Conservation (phyloP, 2,888 invertebrate genomes). For the Pachymerium ferrugineum region DNA sequence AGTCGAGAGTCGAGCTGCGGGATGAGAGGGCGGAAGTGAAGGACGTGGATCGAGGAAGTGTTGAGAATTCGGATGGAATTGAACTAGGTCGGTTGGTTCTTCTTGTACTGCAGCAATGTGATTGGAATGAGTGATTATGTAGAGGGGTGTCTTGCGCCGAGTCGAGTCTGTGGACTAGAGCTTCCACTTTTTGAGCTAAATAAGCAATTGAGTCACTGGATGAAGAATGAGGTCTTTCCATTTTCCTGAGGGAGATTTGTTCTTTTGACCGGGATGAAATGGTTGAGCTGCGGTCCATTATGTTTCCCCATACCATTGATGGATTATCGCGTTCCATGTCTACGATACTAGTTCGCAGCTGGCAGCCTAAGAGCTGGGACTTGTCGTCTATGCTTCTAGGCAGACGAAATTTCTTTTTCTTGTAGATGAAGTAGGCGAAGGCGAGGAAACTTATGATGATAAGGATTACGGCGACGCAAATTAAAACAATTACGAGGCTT, state of each 20-base stretch:
- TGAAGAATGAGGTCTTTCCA: neutral
- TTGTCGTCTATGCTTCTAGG: neutral
- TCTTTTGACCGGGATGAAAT: neutral
- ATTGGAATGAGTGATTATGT: neutral
- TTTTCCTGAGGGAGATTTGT: neutral
- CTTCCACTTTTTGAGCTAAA: constrained; percentile 21
- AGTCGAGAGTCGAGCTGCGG: neutral
- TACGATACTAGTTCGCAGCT: neutral
- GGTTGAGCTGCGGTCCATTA: neutral
- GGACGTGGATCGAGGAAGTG: neutral
- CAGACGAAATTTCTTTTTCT: neutral
- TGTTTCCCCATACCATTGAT: constrained; percentile 5
- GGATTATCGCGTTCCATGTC: constrained; percentile 16
- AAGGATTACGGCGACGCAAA: neutral
- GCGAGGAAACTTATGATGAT: neutral
- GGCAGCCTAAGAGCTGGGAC: neutral
- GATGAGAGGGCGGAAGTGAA: neutral
- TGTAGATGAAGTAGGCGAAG: neutral
- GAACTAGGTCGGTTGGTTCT: neutral
- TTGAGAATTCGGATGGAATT: neutral
- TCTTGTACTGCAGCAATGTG: neutral
- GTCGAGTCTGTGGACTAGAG: constrained; percentile 14
- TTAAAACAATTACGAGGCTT: neutral
- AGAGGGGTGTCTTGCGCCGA: neutral
- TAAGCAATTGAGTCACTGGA: constrained; percentile 12